Evolutionary conservation across 2,888 invertebrate species (phyloP), one percentile per base, ranked within the genome.

Genomic region (Germaria angustata): DNA sequence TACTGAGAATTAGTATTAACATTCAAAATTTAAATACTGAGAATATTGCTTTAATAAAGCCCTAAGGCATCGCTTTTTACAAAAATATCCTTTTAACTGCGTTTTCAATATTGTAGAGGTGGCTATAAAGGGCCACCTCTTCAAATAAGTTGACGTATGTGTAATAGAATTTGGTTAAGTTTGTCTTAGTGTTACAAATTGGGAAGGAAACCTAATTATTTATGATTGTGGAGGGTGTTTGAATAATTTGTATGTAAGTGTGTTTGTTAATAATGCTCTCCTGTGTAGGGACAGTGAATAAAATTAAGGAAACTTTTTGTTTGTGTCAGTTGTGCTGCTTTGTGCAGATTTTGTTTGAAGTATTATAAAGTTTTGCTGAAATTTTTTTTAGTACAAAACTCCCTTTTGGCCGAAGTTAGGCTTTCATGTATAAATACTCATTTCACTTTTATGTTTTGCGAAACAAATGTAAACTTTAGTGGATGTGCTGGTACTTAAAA

Each of bases 401-500:
- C 65, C 61, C 63, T 24, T 15, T 73, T 63, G 63, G 73, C 20
- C 22, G 22, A 34, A 75, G 75, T 72, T 61, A 28, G 61, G 28
- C 51, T 61, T 72, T 61, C 61, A 28, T 28, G 57, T 24, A 13
- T 22, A 49, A 49, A 49, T 22, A 24, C 22, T 22, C 22, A 51
- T 72, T 28, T 28, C 28, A 5, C 6, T 28, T 28, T 4, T 53
- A 44, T 24, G 7, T 65, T 32, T 53, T 9, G 13, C 32, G 15
- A 41, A 53, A 41, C 15, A 13, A 55, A 44, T 11, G 8, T 22
- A 53, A 66, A 79, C 34, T 36, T 80, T 68, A 73, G 73, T 51
- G 44, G 57, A 51, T 71, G 39, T 71, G 44, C 13, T 61, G 59
- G 63, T 68, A 68, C 68, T 69, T 75, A 75, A 75, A 68, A 61